These are phyloP conservation scores for Eristalinus aeneus DNA, from an alignment of 2,888 invertebrate genomes.

Conservation along the genomic window DNA sequence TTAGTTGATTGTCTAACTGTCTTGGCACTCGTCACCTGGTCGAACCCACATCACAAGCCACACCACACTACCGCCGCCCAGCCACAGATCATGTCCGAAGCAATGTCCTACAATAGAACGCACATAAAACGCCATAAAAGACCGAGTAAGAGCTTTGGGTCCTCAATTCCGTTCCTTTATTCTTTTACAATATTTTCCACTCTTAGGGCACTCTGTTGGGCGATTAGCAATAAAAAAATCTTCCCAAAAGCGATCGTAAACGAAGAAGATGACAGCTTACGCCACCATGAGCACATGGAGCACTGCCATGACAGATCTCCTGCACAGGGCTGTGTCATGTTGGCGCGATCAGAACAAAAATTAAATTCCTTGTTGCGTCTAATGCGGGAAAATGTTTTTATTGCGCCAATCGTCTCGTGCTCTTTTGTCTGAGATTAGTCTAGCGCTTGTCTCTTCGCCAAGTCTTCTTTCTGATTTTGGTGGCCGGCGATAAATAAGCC, in stretches of 20 bases:
- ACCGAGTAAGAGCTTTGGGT: constrained; percentile 50
- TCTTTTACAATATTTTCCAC: constrained; percentile 57
- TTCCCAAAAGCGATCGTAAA: neutral
- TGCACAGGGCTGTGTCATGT: neutral
- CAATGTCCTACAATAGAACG: constrained; percentile 32
- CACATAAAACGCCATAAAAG: constrained; percentile 33
- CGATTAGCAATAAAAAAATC: constrained; percentile 42
- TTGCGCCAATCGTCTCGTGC: constrained; percentile 54
- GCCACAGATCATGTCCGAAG: neutral
- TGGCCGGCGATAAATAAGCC: constrained; percentile 58
- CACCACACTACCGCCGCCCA: neutral
- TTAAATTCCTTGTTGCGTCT: constrained; percentile 21
- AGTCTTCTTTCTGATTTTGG: constrained; percentile 17
- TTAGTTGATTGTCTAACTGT: neutral
- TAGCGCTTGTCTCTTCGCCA: neutral
- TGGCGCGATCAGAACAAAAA: constrained; percentile 9
- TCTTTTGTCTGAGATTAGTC: constrained; percentile 52
- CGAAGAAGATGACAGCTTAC: neutral
- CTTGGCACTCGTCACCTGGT: neutral
- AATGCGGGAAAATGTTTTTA: constrained; percentile 60
- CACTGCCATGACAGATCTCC: constrained; percentile 1
- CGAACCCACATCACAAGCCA: neutral
- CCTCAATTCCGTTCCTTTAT: constrained; percentile 33
- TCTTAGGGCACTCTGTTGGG: constrained; percentile 46
- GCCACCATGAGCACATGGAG: neutral